These are phyloP conservation scores for Silurus lanzhouensis DNA, from an alignment of 2,797 vertebrate species.

Conservation along the genomic window DNA sequence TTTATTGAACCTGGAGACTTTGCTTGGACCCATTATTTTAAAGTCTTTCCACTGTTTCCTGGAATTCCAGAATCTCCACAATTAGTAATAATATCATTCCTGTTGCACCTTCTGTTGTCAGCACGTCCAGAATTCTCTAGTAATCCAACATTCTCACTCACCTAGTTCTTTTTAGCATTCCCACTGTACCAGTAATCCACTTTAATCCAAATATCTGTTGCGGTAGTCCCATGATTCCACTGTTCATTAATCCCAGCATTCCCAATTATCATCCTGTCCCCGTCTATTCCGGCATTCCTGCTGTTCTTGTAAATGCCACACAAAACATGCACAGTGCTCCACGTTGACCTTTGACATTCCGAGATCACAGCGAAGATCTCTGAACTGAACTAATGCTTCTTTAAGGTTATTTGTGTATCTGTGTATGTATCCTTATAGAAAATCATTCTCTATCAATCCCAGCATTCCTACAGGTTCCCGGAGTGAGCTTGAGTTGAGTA, in stretches of 20 bases:
- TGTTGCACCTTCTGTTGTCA: too few species aligned
- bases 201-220: too few species aligned
- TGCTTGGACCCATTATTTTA: too few species aligned
- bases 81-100: too few species aligned
- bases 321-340: neutral
- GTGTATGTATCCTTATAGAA: neutral
- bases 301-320: neutral
- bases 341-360: conserved; percentile 3
- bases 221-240: neutral
- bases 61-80: neutral
- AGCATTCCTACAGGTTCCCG: neutral
- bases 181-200: neutral
- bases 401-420: neutral
- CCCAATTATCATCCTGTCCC: neutral
- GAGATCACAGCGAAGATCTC: neutral
- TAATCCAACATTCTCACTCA: too few species aligned
- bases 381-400: neutral
- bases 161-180: neutral
- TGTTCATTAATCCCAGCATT: neutral
- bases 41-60: neutral
- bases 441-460: conserved; percentile 4
- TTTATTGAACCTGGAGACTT: too few species aligned
- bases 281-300: neutral
- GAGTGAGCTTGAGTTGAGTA: neutral
- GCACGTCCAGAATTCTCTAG: too few species aligned